Conservation (phyloP, 2,797 vertebrate species). For the Nannoperca australis region DNA sequence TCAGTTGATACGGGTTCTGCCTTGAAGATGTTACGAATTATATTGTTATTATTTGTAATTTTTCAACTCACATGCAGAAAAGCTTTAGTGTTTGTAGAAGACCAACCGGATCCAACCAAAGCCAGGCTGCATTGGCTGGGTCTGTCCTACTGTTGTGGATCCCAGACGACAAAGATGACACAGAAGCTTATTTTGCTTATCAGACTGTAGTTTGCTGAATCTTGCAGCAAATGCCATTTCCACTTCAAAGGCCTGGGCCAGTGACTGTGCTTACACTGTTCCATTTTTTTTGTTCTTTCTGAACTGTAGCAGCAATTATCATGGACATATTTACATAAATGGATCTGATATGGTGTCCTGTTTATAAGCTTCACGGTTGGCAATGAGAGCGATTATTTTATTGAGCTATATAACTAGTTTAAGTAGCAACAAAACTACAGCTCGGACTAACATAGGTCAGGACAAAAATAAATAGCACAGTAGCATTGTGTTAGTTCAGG, state of each 20-base stretch:
- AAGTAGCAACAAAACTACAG: neutral
- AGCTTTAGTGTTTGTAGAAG: neutral
- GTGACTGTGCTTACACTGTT: neutral
- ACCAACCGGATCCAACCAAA: neutral
- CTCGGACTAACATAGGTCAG: neutral
- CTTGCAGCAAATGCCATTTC: slow-evolving; percentile 23
- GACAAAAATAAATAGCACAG: neutral
- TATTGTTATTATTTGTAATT: slow-evolving; percentile 2
- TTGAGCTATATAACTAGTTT: neutral
- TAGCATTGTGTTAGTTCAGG: neutral
- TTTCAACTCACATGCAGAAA: neutral
- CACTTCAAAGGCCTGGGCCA: slow-evolving; percentile 31
- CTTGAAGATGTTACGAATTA: neutral
- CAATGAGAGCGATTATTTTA: slow-evolving; percentile 11
- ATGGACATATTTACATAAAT: slow-evolving; percentile 1
- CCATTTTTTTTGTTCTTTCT: neutral
- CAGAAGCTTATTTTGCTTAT: slow-evolving; percentile 29
- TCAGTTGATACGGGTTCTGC: neutral
- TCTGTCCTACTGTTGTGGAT: slow-evolving; percentile 15
- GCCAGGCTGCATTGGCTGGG: neutral
- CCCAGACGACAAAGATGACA: slow-evolving; percentile 13
- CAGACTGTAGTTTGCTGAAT: slow-evolving; percentile 20
- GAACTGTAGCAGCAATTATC: slow-evolving; percentile 11
- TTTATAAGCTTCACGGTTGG: neutral
- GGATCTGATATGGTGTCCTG: slow-evolving; percentile 1